Evolutionary conservation across 2,888 invertebrate species (phyloP).

Genomic region (Allacma fusca): DNA sequence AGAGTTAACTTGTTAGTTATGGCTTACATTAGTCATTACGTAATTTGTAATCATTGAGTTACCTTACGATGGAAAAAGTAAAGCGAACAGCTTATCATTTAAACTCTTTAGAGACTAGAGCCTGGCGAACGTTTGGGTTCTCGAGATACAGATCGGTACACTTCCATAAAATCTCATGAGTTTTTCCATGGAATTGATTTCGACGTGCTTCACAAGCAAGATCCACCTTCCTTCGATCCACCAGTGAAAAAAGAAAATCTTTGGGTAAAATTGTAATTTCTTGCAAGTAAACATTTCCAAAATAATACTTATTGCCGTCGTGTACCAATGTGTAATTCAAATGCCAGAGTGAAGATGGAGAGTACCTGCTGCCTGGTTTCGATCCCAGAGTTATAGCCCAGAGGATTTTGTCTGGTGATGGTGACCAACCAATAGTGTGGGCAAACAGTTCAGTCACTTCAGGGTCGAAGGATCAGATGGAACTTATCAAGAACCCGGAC

Average conservation of each 20-base stretch:
- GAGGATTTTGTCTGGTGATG: slow-evolving; percentile 50
- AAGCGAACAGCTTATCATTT: too few species aligned
- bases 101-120: slow-evolving; percentile 71
- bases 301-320: too few species aligned
- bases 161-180: slow-evolving; percentile 82
- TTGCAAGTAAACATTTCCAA: too few species aligned
- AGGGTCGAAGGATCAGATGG: not conserved
- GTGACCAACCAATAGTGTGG: slow-evolving; percentile 40
- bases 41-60: too few species aligned
- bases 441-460: not conserved
- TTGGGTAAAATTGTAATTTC: too few species aligned
- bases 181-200: slow-evolving; percentile 88
- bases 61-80: too few species aligned
- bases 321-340: too few species aligned
- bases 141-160: slow-evolving; percentile 76
- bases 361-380: slow-evolving; percentile 48
- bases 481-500: not conserved
- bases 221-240: not conserved
- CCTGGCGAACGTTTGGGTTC: slow-evolving; percentile 84
- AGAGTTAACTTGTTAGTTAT: too few species aligned
- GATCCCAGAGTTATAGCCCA: slow-evolving; percentile 56
- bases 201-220: slow-evolving; percentile 76
- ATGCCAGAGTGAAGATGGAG: not conserved
- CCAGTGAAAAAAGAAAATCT: not conserved
- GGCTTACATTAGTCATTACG: too few species aligned